A percentile compares a stretch with the other conserved stretches of the same genome.
These are phyloP conservation scores for Mus pahari DNA, from an alignment of 2,113 vertebrate species.

Conservation along the genomic window DNA sequence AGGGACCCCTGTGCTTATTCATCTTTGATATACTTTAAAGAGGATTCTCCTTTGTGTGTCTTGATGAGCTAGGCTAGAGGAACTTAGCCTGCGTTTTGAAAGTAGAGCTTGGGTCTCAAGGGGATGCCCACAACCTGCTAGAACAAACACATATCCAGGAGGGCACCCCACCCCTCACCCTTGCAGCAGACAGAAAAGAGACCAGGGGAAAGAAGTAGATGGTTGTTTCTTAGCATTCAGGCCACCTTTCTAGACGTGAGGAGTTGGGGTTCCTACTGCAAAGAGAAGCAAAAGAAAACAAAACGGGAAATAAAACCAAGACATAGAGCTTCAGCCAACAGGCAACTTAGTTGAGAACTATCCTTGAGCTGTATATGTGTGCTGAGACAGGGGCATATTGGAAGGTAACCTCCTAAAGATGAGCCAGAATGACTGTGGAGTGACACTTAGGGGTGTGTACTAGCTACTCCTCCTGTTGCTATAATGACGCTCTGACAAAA, in stretches of 20 bases:
- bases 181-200: neutral
- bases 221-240: neutral
- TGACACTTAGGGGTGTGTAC: too few relatives aligned
- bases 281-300: neutral
- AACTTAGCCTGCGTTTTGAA: neutral
- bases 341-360: neutral
- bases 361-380: neutral
- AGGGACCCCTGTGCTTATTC: neutral
- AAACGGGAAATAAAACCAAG: neutral
- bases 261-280: neutral
- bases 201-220: too few relatives aligned
- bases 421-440: neutral
- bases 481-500: neutral
- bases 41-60: neutral
- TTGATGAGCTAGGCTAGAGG: neutral
- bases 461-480: neutral
- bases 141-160: rapidly evolving
- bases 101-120: neutral
- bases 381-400: neutral
- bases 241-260: too few relatives aligned
- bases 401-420: neutral
- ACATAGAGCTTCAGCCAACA: neutral
- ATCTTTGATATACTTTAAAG: neutral
- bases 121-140: neutral
- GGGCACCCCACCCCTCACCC: rapidly evolving